A percentile compares a stretch with the other conserved stretches of the same genome.
Conservation (phyloP, 2,888 invertebrate species). For the Bellardia pandia region DNA sequence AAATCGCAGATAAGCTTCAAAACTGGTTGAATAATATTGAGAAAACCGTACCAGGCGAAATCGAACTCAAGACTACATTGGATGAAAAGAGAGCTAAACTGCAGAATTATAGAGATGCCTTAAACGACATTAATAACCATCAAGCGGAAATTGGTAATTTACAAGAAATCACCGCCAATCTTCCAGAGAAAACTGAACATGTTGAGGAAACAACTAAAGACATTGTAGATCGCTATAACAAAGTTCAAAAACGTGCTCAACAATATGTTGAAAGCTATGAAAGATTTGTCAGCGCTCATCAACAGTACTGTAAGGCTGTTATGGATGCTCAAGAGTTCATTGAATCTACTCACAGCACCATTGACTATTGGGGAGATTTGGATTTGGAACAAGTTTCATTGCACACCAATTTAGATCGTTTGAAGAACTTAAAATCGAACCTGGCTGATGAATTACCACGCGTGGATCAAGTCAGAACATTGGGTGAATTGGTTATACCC, state of each 20-base stretch:
- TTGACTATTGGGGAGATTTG: conserved; percentile 92
- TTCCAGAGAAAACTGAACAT: conserved; percentile 91
- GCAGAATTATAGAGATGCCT: conserved; percentile 91
- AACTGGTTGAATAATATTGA: conserved; percentile 92
- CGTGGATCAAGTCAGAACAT: conserved; percentile 90
- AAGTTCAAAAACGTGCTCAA: conserved; percentile 89
- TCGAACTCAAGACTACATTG: conserved; percentile 92
- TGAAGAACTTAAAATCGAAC: conserved; percentile 91
- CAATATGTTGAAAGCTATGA: conserved; percentile 93
- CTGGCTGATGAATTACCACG: conserved; percentile 94
- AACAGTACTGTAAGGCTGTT: conserved; percentile 93
- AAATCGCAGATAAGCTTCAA: conserved; percentile 91
- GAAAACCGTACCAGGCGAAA: conserved; percentile 90
- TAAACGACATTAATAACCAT: conserved; percentile 93
- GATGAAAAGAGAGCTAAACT: conserved; percentile 96
- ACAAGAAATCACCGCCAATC: conserved; percentile 90
- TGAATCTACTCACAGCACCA: conserved; percentile 92
- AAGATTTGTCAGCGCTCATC: conserved; percentile 94
- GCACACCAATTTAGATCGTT: conserved; percentile 93
- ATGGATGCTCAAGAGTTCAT: conserved; percentile 95
- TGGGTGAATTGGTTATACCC: conserved; percentile 96
- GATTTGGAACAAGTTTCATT: conserved; percentile 93
- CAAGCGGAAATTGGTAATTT: conserved; percentile 94
- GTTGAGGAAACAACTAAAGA: conserved; percentile 89
- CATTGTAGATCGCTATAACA: conserved; percentile 89